Base-by-base conservation (phyloP, 1,140 invertebrate species). In the Diorhabda elongata region DNA sequence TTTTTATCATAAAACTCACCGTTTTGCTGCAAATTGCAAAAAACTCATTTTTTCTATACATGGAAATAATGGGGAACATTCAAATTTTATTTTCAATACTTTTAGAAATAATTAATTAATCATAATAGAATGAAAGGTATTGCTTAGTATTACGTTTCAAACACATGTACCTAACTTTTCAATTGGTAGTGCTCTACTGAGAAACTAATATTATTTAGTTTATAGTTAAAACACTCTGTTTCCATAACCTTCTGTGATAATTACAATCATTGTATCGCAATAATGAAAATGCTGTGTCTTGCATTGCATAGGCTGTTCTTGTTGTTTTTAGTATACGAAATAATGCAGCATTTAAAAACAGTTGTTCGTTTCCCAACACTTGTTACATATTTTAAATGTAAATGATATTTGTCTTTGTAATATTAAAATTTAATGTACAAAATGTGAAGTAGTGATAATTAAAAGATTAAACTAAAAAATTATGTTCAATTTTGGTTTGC, bases 261-360 rank as follows among this genome's bases (percentile, higher is more conserved):
- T 78, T 76, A 78, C 77, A 78, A 78, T 78, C 77, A 78, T 76
- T 77, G 72, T 78, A 78, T 73, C 73, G 77, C 77, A 78, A 78
- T 78, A 78, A 78, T 77, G 74, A 76, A 78, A 76, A 77, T 74
- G 76, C 76, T 77, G 77, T 78, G 77, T 78, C 76, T 78, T 78
- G 77, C 76, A 78, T 78, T 78, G 77, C 76, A 68, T 77, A 76
- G 76, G 72, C 69, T 73, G 72, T 75, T 74, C 74, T 75, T 64
- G 73, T 76, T 75, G 73, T 76, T 74, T 74, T 65, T 65, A 61
- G 59, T 42, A 42, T 61, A 61, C 26, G 42, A 61, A 42, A 52
- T 64, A 66, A 67, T 70, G 42, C 42, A 43, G 58, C 69, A 7
- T 60, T 72, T 52, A 26, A 26, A 52, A 52, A n/a, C 47, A 52